Evolutionary conservation across 2,113 vertebrate genomes (phyloP), one percentile per base, ranked within the genome.

Genomic region (Athene noctua): DNA sequence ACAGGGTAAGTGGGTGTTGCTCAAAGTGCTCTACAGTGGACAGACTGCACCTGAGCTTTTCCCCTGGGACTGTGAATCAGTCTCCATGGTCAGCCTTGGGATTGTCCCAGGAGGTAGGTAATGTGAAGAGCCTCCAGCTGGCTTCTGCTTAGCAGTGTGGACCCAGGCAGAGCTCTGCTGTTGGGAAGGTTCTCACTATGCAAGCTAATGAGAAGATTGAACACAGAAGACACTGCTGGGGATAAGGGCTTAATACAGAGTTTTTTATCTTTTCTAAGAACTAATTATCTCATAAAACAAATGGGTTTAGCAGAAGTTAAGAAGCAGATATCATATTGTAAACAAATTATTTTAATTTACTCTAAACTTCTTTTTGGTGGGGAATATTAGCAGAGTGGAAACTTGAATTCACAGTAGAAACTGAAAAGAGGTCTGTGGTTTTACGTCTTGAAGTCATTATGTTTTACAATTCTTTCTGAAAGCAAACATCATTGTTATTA

Each of bases 201-300:
- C 15, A 49, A 59, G 27, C 1, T 32, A 30, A 26, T 0, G 1
- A 49, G 22, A 18, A 94, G 21, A 30, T 1, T 26, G 42, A 77
- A 16, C 25, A 46, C 25, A 71, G 74, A 3, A 3, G 17, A 27
- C 61, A 27, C 25, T 55, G 19, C n/a, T 66, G 16, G 34, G 27
- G 34, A n/a, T 38, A 46, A 66, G 22, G 23, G 40, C 25, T 54
- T 87, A 36, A 75, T 67, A 34, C 5, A 71, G 27, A 21, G 10
- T 40, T 73, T 38, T 44, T 65, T 74, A n/a, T 85, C 59, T 88
- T 86, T 80, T 75, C 36, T 22, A 61, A 83, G 42, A 73, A 62
- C n/a, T 92, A 29, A 88, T 80, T 94, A 79, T 90, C 54, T 32
- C 20, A 55, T 83, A 84, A 93, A 95, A 89, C 17, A 61, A 81